Evolutionary conservation across 2,797 vertebrate species (phyloP).

Genomic region (Alauda arvensis): DNA sequence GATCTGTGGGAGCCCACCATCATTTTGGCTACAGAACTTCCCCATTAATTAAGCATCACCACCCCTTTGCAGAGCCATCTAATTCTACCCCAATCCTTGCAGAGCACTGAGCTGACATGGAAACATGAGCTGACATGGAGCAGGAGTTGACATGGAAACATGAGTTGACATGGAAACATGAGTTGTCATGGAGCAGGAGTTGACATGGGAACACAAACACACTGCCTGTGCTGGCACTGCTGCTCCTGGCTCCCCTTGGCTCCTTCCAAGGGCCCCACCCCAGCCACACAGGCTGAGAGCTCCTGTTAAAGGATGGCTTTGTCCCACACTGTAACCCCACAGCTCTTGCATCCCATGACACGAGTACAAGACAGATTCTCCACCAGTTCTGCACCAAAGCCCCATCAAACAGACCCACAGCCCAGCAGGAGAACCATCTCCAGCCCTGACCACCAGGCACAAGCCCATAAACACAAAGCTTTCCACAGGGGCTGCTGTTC

Average conservation of each 20-base stretch:
- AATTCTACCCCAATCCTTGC: neutral
- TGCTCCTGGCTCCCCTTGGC: neutral
- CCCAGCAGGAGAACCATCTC: neutral
- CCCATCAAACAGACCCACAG: neutral
- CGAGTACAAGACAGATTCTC: neutral
- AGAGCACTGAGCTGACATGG: fast-evolving
- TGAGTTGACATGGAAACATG: neutral
- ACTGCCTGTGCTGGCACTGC: neutral
- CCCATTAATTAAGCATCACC: neutral
- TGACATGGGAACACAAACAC: neutral
- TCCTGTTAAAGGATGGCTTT: neutral
- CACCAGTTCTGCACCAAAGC: neutral
- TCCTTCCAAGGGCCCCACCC: neutral
- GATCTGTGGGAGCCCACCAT: neutral
- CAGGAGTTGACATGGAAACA: neutral
- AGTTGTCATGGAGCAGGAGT: fast-evolving
- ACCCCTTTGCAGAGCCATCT: neutral
- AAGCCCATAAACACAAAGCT: neutral
- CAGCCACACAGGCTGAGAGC: fast-evolving
- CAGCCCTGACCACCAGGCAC: neutral
- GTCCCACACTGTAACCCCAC: neutral
- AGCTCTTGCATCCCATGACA: neutral
- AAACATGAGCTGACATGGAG: neutral
- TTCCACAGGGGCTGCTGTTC: slow-evolving; percentile 42
- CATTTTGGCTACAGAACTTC: neutral